Evolutionary conservation across 2,797 vertebrate species (phyloP).

Genomic region (Sarcoramphus papa): DNA sequence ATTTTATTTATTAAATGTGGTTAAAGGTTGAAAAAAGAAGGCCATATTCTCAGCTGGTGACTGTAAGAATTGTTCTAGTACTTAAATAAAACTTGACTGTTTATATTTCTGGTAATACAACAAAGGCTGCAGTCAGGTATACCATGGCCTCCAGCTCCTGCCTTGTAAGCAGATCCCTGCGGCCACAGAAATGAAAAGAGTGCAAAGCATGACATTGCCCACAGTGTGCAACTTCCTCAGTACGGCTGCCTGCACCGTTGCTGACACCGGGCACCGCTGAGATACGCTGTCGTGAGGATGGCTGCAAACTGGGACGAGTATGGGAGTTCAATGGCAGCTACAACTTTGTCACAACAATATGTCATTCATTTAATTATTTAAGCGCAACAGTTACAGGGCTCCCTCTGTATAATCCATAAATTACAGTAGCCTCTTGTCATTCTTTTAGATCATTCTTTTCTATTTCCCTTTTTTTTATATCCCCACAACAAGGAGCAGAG

Average conservation of each 20-base stretch:
- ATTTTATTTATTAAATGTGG: neutral
- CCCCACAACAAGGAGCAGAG: neutral
- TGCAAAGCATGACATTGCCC: neutral
- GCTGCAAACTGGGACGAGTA: neutral
- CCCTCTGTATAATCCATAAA: neutral
- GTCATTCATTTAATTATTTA: neutral
- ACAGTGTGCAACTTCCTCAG: rapidly evolving
- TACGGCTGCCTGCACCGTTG: neutral
- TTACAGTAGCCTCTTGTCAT: neutral
- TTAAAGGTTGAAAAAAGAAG: neutral
- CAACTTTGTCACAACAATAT: neutral
- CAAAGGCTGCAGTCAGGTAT: neutral
- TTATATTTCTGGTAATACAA: neutral
- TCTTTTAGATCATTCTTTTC: neutral
- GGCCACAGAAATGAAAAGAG: neutral
- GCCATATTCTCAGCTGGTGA: neutral
- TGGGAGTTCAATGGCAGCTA: neutral
- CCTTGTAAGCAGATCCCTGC: neutral
- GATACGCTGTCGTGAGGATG: neutral
- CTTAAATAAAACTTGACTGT: neutral
- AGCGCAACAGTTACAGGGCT: neutral
- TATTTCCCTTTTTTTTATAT: neutral
- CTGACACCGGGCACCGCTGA: neutral
- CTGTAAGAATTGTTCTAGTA: neutral
- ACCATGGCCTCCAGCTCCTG: neutral